Evolutionary conservation across 1,140 invertebrate genomes (phyloP).

Genomic region (Drosophila rufa): DNA sequence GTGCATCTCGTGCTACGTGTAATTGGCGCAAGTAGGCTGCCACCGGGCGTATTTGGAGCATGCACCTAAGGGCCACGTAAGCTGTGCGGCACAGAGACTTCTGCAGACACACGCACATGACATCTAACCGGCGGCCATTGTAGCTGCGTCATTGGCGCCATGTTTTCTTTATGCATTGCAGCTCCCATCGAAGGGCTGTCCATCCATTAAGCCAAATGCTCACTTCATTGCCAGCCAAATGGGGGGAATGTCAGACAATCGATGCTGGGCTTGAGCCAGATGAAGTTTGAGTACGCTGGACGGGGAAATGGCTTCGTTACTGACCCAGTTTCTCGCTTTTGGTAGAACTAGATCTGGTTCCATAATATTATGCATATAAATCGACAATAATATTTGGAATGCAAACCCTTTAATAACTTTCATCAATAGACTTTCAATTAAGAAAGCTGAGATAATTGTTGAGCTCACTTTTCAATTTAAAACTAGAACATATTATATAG

Average conservation of each 20-base stretch:
- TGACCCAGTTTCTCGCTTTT: not conserved
- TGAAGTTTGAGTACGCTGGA: not conserved
- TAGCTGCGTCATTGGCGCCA: slow-evolving; percentile 46
- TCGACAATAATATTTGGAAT: not conserved
- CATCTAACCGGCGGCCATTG: slow-evolving; percentile 28
- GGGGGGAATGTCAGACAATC: slow-evolving; percentile 26
- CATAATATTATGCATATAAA: too few species aligned
- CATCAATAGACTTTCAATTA: too few species aligned
- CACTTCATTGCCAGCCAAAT: slow-evolving; percentile 49
- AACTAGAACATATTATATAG: too few species aligned
- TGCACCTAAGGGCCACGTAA: slow-evolving; percentile 59
- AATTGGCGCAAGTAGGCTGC: slow-evolving; percentile 70
- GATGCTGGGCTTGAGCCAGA: slow-evolving; percentile 17
- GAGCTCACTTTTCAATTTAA: too few species aligned
- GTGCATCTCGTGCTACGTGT: slow-evolving; percentile 36
- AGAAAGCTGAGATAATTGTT: too few species aligned
- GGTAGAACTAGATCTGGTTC: not conserved
- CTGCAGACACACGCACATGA: slow-evolving; percentile 14
- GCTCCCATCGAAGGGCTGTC: slow-evolving; percentile 32
- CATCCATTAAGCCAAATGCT: slow-evolving; percentile 45
- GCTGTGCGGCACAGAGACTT: slow-evolving; percentile 18
- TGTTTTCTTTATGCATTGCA: slow-evolving; percentile 72
- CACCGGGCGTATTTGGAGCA: slow-evolving; percentile 38
- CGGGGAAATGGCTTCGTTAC: not conserved
- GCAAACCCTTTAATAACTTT: not conserved